Conservation (phyloP, 1,140 invertebrate genomes). For the Drepana arcuata region DNA sequence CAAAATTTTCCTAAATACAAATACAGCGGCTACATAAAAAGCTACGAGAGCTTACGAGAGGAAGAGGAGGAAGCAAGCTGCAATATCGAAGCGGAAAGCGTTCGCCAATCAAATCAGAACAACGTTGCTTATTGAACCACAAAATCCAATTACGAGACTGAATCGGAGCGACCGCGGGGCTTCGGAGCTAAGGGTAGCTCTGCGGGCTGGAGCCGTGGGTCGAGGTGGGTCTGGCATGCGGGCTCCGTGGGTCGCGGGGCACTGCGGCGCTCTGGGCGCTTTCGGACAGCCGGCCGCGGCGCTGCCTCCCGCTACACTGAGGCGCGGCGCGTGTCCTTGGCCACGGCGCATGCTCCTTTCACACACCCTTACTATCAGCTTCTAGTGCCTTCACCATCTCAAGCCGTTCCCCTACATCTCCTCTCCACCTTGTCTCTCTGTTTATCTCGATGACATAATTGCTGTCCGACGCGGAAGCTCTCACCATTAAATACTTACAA, state of each 20-base stretch:
- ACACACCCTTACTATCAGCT: slow-evolving; percentile 46
- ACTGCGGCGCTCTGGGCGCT: slow-evolving; percentile 40
- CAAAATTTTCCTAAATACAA: slow-evolving; percentile 33
- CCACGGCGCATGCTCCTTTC: slow-evolving; percentile 41
- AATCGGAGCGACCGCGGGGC: slow-evolving; percentile 63
- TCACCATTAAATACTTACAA: too few species aligned
- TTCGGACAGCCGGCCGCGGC: slow-evolving; percentile 41
- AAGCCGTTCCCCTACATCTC: too few species aligned
- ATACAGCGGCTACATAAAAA: slow-evolving; percentile 58
- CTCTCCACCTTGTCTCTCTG: too few species aligned
- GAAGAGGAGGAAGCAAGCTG: slow-evolving; percentile 53
- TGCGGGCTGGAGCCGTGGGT: slow-evolving; percentile 32
- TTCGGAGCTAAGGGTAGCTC: slow-evolving; percentile 57
- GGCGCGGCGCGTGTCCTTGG: slow-evolving; percentile 62
- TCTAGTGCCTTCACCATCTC: slow-evolving; percentile 36
- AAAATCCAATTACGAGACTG: slow-evolving; percentile 70
- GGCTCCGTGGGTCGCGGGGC: slow-evolving; percentile 33
- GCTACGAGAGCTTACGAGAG: slow-evolving; percentile 27
- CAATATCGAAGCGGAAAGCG: slow-evolving; percentile 61
- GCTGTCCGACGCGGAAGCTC: slow-evolving; percentile 11
- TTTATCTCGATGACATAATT: slow-evolving; percentile 31
- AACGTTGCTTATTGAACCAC: slow-evolving; percentile 61
- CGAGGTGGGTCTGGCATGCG: slow-evolving; percentile 45
- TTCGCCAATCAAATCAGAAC: slow-evolving; percentile 62
- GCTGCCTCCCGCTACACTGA: slow-evolving; percentile 60